Evolutionary conservation across 2,888 invertebrate genomes (phyloP).

Genomic region (Dilophus febrilis): DNA sequence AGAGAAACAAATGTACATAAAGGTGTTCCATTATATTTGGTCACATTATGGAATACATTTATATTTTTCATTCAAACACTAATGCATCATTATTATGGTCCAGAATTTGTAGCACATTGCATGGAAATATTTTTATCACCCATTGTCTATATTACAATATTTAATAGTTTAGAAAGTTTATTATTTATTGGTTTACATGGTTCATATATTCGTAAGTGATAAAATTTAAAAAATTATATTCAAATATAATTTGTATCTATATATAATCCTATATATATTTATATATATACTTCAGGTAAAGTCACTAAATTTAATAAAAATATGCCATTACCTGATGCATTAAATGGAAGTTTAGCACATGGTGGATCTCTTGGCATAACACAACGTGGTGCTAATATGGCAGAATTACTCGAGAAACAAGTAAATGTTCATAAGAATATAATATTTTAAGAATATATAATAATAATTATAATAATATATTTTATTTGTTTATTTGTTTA

Average conservation of each 20-base stretch:
- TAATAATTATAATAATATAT: neutral
- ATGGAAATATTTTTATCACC: slow-evolving; percentile 34
- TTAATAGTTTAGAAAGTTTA: slow-evolving; percentile 34
- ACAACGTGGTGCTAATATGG: slow-evolving; percentile 33
- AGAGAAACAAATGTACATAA: slow-evolving; percentile 40
- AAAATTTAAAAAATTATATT: too few relatives aligned
- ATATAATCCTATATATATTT: neutral
- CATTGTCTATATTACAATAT: slow-evolving; percentile 38
- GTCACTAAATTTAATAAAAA: slow-evolving; percentile 41
- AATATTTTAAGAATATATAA: slow-evolving; percentile 1
- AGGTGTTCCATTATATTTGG: slow-evolving; percentile 41
- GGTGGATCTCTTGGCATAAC: slow-evolving; percentile 26
- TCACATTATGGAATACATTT: slow-evolving; percentile 42
- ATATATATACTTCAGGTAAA: slow-evolving; percentile 32
- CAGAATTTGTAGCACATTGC: slow-evolving; percentile 34
- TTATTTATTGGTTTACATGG: slow-evolving; percentile 33
- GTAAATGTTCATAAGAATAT: slow-evolving; percentile 17
- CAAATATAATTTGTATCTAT: neutral
- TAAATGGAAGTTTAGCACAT: slow-evolving; percentile 29
- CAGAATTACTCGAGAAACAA: slow-evolving; percentile 49
- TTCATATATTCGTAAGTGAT: slow-evolving; percentile 36
- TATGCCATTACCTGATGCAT: slow-evolving; percentile 43
- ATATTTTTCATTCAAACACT: slow-evolving; percentile 37
- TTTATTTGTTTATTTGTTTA: slow-evolving; percentile 6
- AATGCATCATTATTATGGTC: slow-evolving; percentile 38